These are phyloP conservation scores for Lepidothrix coronata DNA, from an alignment of 2,113 vertebrate species.

Conservation along the genomic window DNA sequence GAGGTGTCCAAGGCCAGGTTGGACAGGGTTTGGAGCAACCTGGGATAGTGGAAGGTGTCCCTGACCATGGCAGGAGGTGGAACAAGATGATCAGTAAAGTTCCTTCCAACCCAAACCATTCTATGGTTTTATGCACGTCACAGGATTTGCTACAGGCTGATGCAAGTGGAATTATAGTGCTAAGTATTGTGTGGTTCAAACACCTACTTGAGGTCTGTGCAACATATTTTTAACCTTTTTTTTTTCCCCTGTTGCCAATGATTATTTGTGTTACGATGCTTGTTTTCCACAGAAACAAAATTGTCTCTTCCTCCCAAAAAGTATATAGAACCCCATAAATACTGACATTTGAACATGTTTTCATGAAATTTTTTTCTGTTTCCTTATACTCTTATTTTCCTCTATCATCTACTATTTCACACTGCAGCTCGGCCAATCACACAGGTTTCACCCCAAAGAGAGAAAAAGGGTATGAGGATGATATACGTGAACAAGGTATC, in stretches of 20 bases:
- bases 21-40: neutral
- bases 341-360: neutral
- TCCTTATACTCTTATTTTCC: neutral
- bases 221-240: neutral
- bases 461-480: neutral
- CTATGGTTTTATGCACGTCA: too few relatives aligned
- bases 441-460: neutral
- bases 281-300: neutral
- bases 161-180: neutral
- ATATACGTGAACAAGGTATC: accelerated
- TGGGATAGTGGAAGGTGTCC: neutral
- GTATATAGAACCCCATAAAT: neutral
- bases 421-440: neutral
- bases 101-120: neutral
- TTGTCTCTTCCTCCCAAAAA: neutral
- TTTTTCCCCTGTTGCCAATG: neutral
- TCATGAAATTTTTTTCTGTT: neutral
- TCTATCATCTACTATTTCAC: neutral
- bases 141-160: neutral
- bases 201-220: neutral
- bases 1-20: neutral
- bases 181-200: neutral
- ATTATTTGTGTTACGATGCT: neutral
- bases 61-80: accelerated
- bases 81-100: neutral